Evolutionary conservation across 2,113 vertebrate genomes (phyloP), one percentile per base, ranked within the genome.

Genomic region (Nerophis ophidion): DNA sequence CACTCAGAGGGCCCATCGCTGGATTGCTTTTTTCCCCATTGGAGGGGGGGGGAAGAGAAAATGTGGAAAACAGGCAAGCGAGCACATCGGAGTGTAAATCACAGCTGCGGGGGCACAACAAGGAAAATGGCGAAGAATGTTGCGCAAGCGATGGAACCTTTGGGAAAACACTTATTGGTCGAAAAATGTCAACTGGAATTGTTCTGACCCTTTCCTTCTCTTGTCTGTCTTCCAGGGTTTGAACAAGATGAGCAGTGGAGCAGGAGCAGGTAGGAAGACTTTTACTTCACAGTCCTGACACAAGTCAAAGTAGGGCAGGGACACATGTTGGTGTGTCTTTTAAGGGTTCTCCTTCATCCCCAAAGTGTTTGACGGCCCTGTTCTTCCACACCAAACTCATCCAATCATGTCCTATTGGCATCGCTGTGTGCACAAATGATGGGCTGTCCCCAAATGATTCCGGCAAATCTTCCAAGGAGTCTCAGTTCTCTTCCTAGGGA

Each of bases 231-330:
- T 83, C 7, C 65, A 98, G 95, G 87, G 90, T 67, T 86, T 84
- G 77, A 86, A 88, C 63, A 90, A 86, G 71, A 74, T 66, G 79
- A 87, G 70, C 75, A 86, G 76, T 57, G 81, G 87, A 75, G 81
- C 78, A 63, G 66, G 54, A 11, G 82, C 90, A 88, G 94, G 94
- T 96, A 93, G 89, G 91, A 73, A 40, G 34, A 8, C 34, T 35
- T 36, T 0, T 26, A 26, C 26, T 26, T 26, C 26, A 26, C 26
- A 26, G 26, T 26, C 3, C 26, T 26, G 26, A 26, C 26, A 26
- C 26, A 26, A 26, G 26, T 26, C 26, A 26, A 26, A 26, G 26
- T 26, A 1, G 3, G 26, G 26, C 26, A 26, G 26, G 26, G 26
- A 26, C 26, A 26, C 26, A 26, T 4, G 26, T 26, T 26, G 26